Base-by-base conservation (phyloP, 2,888 invertebrate species). In the Tridacna crocea region DNA sequence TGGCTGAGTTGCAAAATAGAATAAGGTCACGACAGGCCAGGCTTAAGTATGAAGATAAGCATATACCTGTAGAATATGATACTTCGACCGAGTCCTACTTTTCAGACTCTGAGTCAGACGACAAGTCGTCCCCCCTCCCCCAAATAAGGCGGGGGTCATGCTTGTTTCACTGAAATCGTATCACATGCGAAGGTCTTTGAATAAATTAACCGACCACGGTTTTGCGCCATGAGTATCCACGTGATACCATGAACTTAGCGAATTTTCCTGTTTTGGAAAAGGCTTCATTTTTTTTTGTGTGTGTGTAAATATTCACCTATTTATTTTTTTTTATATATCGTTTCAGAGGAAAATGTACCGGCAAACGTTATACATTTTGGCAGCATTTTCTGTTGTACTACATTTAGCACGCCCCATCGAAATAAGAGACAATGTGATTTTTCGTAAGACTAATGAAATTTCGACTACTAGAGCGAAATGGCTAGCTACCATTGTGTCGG, bases 381-480 rank as follows among this genome's bases (percentile, higher is more conserved):
- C 66, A 66, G 66, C 19, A 36, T 13, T 27, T 12, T 36, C 12
- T 6, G 15, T 26, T 10, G 12, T 27, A 46, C 19, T 15, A 51
- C n/a, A n/a, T n/a, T 51, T 51, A 13, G 15, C 15, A 51, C 15
- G 15, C 15, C 12, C 12, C 51, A 51, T 51, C 51, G 15, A 13
- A 13, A 51, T 66, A 4, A 36, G 46, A 66, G 66, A 66, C 6
- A 66, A 36, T 36, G 66, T 66, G 13, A 46, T 17, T 6, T 66
- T 66, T 36, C 36, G 36, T 19, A 66, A 66, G n/a, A n/a, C 46
- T 19, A 66, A 66, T 66, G 66, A 66, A 36, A 26, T 66, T 3
- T 26, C 12, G 26, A 66, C 66, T 12, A 66, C 66, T 13, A 27
- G 66, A 66, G 66, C 66, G 17, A 66, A 15, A 66, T 66, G 66